These are phyloP conservation scores for Scatophagus argus DNA, from an alignment of 2,113 vertebrate species.

Conservation along the genomic window DNA sequence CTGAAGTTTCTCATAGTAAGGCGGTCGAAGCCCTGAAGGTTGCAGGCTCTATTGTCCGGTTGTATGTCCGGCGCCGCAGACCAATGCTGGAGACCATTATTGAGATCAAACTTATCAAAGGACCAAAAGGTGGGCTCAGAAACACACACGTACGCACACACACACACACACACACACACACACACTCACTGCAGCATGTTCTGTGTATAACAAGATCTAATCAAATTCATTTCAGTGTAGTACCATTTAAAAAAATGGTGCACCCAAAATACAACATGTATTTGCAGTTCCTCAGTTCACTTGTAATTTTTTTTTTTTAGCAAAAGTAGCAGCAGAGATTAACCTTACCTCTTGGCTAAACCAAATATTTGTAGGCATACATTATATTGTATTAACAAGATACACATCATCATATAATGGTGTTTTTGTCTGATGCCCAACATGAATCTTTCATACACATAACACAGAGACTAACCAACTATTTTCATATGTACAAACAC, in stretches of 20 bases:
- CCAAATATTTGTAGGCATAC: too few species aligned
- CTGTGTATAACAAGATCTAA: not conserved
- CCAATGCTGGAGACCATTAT: slow-evolving; percentile 95
- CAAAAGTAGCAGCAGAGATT: too few species aligned
- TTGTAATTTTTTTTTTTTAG: too few species aligned
- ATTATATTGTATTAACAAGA: too few species aligned
- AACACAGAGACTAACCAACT: slow-evolving; percentile 22
- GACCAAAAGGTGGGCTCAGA: slow-evolving; percentile 90
- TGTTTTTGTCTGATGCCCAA: not conserved
- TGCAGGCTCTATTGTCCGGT: slow-evolving; percentile 92
- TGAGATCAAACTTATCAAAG: slow-evolving; percentile 97
- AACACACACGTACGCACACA: not conserved
- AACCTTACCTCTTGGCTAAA: too few species aligned
- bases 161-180: slow-evolving; percentile 1
- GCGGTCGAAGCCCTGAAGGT: slow-evolving; percentile 96
- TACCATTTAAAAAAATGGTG: too few species aligned
- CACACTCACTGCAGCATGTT: not conserved
- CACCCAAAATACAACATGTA: not conserved
- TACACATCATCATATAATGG: too few species aligned
- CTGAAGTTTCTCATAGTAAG: slow-evolving; percentile 94
- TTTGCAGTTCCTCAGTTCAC: not conserved
- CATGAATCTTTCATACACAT: slow-evolving; percentile 42
- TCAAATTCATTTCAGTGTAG: too few species aligned
- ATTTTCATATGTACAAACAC: not conserved
- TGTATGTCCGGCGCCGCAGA: slow-evolving; percentile 93